Evolutionary conservation across 2,113 vertebrate species (phyloP).

Genomic region (Plecotus auritus): DNA sequence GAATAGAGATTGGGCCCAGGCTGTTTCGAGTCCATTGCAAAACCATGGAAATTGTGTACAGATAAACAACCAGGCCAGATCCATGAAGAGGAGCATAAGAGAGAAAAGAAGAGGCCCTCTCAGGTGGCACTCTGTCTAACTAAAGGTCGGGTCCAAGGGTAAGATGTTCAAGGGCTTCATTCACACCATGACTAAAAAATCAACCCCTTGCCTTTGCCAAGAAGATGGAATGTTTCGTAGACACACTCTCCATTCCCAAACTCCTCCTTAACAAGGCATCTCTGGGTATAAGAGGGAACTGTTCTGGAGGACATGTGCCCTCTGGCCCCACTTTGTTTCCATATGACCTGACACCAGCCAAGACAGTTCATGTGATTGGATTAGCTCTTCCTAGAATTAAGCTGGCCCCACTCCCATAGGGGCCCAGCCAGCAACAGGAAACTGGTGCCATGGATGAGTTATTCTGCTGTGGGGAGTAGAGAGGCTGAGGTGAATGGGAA

Average conservation of each 20-base stretch:
- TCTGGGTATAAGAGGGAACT: background rate
- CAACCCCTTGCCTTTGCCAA: background rate
- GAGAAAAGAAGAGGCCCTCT: background rate
- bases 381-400: background rate
- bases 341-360: background rate
- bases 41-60: fast-evolving
- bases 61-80: background rate
- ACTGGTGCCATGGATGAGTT: background rate
- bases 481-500: background rate
- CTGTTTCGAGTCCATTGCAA: background rate
- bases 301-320: background rate
- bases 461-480: background rate
- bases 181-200: background rate
- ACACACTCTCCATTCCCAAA: background rate
- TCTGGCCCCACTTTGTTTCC: background rate
- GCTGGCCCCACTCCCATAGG: background rate
- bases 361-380: background rate
- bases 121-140: background rate
- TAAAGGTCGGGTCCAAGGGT: background rate
- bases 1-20: background rate
- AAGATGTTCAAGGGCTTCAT: background rate
- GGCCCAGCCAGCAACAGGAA: background rate
- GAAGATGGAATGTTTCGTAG: background rate
- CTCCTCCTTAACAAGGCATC: background rate
- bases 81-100: background rate